Percentiles rank a stretch among this genome's conserved stretches.
Evolutionary conservation across 30 jellyfish, hydroid and myxozoan genomes (phyloP).

Genomic region (Catostylus mosaicus): DNA sequence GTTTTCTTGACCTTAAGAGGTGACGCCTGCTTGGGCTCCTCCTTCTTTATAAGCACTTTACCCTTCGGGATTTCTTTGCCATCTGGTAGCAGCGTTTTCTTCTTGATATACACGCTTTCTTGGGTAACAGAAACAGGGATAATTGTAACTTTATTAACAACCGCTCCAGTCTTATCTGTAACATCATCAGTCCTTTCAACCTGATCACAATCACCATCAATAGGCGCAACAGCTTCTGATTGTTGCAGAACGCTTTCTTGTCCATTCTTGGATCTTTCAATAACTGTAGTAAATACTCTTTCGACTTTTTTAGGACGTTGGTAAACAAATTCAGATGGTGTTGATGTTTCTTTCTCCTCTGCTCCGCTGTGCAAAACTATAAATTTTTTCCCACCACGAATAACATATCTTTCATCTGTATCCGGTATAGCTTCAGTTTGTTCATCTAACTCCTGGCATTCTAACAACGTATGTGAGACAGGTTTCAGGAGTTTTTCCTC

Average conservation of each 20-base stretch:
- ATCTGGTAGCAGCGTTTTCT: constrained; percentile 59
- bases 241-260: constrained; percentile 60
- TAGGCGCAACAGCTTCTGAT: constrained; percentile 77
- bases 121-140: constrained; percentile 55
- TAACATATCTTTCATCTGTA: constrained; percentile 27
- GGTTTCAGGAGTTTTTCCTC: not conserved
- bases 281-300: constrained; percentile 44
- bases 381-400: constrained; percentile 40
- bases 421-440: constrained; percentile 5
- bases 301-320: constrained; percentile 62
- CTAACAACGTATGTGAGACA: not conserved
- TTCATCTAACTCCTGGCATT: constrained; percentile 34
- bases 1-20: constrained; percentile 15
- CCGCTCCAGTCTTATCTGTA: constrained; percentile 36
- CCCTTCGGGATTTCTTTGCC: constrained; percentile 62
- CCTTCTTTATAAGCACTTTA: not conserved
- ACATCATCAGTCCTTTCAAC: constrained; percentile 38
- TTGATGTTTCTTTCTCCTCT: constrained; percentile 8
- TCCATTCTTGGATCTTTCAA: constrained; percentile 75
- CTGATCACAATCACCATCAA: constrained; percentile 53
- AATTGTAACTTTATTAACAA: constrained; percentile 27
- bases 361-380: not conserved
- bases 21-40: constrained; percentile 26
- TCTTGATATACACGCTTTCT: constrained; percentile 34
- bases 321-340: not conserved